phyloP scores from a whole-genome alignment of 2,113 vertebrate species.

The Nematolebias whitei region DNA sequence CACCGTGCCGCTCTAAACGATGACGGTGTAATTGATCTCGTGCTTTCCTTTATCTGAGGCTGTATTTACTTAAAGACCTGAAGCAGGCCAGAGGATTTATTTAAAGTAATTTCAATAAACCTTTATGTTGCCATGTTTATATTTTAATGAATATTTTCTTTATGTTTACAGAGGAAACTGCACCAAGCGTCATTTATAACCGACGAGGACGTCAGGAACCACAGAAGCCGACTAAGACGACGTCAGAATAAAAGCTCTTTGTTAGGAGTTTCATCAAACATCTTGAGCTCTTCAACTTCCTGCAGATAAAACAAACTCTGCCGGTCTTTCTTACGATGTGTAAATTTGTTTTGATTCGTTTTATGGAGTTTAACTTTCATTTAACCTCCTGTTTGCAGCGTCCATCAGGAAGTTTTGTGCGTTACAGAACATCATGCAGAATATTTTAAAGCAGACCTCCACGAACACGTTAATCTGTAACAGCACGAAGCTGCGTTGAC shows the following conservation, averaged over 20 bases:
- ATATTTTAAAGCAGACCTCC: too few species aligned
- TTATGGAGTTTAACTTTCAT: too few species aligned
- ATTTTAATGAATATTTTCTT: background rate
- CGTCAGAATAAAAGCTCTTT: slow-evolving; percentile 58
- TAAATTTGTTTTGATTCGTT: too few species aligned
- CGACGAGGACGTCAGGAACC: slow-evolving; percentile 57
- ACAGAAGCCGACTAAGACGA: slow-evolving; percentile 52
- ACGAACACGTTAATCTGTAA: too few species aligned
- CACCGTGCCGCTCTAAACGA: too few species aligned
- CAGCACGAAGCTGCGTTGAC: too few species aligned
- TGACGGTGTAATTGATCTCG: too few species aligned
- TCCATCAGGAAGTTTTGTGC: too few species aligned
- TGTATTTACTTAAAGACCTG: too few species aligned
- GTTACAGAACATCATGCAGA: too few species aligned
- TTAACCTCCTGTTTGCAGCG: too few species aligned
- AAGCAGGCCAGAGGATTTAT: background rate
- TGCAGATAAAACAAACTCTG: background rate
- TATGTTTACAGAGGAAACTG: background rate
- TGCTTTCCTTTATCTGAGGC: too few species aligned
- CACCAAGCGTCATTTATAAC: slow-evolving; percentile 38
- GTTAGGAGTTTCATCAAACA: slow-evolving; percentile 17
- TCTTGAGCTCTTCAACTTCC: slow-evolving; percentile 44
- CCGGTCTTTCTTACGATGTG: slow-evolving; percentile 43
- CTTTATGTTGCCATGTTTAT: background rate
- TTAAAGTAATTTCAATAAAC: background rate